A percentile compares a stretch with the other conserved stretches of the same genome.
Evolutionary conservation across 64 coral and sea anemone genomes (phyloP).

Genomic region (Stylophora pistillata): DNA sequence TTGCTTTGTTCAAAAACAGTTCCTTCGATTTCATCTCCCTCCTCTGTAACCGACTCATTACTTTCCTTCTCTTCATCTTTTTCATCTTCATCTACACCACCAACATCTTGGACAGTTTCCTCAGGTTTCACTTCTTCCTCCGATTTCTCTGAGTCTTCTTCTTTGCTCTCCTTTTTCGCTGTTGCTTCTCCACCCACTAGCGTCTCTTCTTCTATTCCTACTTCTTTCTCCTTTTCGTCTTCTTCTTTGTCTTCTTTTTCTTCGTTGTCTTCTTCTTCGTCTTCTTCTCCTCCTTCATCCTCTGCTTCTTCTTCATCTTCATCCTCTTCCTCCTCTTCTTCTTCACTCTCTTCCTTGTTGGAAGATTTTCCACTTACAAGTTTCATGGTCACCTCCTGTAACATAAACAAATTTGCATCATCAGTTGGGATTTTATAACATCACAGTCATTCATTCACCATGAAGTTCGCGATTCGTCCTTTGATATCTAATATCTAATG

Average conservation of each 20-base stretch:
- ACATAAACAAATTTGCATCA: not conserved
- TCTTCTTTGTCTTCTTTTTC: not conserved
- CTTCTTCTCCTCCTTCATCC: not conserved
- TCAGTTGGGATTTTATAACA: too few species aligned
- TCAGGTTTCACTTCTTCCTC: slow-evolving; percentile 30
- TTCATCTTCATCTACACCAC: slow-evolving; percentile 1
- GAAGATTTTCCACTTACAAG: slow-evolving; percentile 51
- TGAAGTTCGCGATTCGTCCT: too few species aligned
- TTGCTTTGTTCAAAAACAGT: not conserved
- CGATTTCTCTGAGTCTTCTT: slow-evolving; percentile 26
- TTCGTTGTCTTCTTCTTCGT: not conserved
- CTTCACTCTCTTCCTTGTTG: slow-evolving; percentile 60
- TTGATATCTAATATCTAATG: too few species aligned
- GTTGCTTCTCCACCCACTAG: not conserved
- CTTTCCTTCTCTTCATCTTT: slow-evolving; percentile 1
- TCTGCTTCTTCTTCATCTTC: slow-evolving; percentile 27
- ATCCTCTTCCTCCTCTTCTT: slow-evolving; percentile 41
- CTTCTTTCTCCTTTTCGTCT: slow-evolving; percentile 26
- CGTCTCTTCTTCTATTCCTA: slow-evolving; percentile 13
- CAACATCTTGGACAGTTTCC: not conserved
- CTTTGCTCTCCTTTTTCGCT: slow-evolving; percentile 9
- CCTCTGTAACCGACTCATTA: slow-evolving; percentile 1
- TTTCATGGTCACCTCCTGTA: slow-evolving; percentile 79
- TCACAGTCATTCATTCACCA: too few species aligned
- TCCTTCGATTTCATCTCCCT: not conserved